Evolutionary conservation across 2,113 vertebrate species (phyloP), one percentile per base, ranked within the genome.

Genomic region (Ceyx cyanopectus): DNA sequence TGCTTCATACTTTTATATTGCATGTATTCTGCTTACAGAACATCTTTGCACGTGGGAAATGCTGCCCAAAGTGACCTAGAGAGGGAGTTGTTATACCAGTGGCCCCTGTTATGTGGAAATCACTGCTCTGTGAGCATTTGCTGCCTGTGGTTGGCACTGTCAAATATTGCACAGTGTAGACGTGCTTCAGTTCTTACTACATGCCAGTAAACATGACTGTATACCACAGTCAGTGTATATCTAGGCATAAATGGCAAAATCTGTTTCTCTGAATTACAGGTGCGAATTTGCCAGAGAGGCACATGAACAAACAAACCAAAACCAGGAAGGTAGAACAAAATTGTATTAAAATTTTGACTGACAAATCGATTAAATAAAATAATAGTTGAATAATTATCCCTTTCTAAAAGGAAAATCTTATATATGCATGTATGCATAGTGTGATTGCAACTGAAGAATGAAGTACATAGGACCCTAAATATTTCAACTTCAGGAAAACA

Each of bases 81-180:
- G 60, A 86, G 30, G 76, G 53, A 51, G 32, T 3, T 73, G 26
- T 58, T 79, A 21, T 0, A 72, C 12, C 26, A 40, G 2, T 26
- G 12, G 18, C 20, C 0, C 0, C 27, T 21, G 5, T 17, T 60
- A 6, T 1, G 7, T n/a, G 20, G n/a, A 78, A 85, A 67, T 51
- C 11, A 10, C 15, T 26, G 11, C 13, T 63, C 32, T 23, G 30
- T 26, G 16, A 81, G 32, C 5, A 24, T 58, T 74, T 90, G 20
- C 51, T 80, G 21, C 24, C 32, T 23, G 21, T 54, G 15, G 17
- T 10, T 77, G 65, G 6, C 19, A 37, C 6, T 76, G 45, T 2
- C 20, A 17, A 11, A 15, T 6, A 4, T 20, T 69, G 10, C 34
- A 27, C 1, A 3, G 7, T 19, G 6, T 14, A 77, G 41, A 45